A percentile compares a stretch with the other conserved stretches of the same genome.
These are phyloP conservation scores for Odocoileus hemionus DNA, from an alignment of 2,113 vertebrate genomes.

Conservation along the genomic window DNA sequence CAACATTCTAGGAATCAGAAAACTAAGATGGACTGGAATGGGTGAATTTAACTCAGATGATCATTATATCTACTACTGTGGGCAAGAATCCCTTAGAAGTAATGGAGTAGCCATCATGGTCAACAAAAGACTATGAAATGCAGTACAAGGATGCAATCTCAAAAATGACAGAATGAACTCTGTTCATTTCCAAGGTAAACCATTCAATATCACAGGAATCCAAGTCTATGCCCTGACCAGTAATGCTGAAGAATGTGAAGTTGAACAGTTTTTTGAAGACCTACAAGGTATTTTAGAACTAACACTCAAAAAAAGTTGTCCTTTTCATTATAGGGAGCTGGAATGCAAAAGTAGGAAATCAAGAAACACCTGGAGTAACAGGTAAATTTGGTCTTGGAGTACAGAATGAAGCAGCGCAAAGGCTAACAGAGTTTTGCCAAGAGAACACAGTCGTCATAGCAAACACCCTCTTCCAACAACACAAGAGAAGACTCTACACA, in stretches of 20 bases:
- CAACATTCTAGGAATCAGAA: neutral
- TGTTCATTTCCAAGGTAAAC: neutral
- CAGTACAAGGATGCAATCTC: neutral
- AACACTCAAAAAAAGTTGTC: neutral
- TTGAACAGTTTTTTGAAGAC: neutral
- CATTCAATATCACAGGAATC: neutral
- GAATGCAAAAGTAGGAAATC: neutral
- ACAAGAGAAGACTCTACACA: neutral
- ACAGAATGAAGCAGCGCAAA: neutral
- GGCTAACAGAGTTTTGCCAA: neutral
- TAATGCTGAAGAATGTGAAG: neutral
- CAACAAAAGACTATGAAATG: neutral
- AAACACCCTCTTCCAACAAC: neutral
- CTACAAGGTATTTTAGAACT: accelerated
- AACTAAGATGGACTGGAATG: neutral
- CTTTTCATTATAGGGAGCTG: neutral
- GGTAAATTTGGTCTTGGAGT: neutral
- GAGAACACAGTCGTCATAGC: neutral
- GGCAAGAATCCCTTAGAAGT: neutral
- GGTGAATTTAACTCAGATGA: neutral
- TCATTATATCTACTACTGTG: neutral
- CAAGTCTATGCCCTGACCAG: neutral
- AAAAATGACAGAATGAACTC: neutral
- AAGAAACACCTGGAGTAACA: neutral
- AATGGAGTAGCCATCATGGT: neutral